These are phyloP conservation scores for Enteromius trimaculatus DNA, from an alignment of 2,797 vertebrate species.

Conservation along the genomic window DNA sequence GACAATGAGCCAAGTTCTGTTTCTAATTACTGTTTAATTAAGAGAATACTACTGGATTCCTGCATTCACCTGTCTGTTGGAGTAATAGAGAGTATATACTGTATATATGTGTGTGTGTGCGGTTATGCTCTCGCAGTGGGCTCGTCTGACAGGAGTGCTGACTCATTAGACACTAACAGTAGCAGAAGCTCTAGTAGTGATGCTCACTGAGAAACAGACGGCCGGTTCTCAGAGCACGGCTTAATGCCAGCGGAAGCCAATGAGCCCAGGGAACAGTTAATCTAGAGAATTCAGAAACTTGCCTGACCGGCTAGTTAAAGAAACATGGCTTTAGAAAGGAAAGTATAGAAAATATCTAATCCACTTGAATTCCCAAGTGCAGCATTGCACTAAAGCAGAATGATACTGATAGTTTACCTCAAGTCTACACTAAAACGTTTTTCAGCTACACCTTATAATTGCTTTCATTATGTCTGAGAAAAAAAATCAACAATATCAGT, in stretches of 20 bases:
- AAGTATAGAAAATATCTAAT: neutral
- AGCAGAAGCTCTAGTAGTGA: slow-evolving; percentile 48
- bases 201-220: slow-evolving; percentile 50
- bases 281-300: neutral
- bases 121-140: slow-evolving; percentile 28
- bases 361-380: neutral
- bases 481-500: neutral
- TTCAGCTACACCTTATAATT: neutral
- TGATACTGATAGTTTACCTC: neutral
- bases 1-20: neutral
- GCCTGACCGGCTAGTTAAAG: neutral
- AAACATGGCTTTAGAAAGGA: neutral
- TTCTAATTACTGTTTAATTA: slow-evolving; percentile 1
- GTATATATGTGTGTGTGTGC: slow-evolving; percentile 6
- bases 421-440: neutral
- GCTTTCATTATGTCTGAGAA: neutral
- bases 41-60: too few relatives aligned
- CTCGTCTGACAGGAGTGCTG: slow-evolving; percentile 54
- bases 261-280: neutral
- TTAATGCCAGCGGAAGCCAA: slow-evolving; percentile 42
- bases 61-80: neutral
- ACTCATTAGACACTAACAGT: slow-evolving; percentile 55
- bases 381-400: neutral
- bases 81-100: neutral
- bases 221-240: slow-evolving; percentile 41